These are phyloP conservation scores for Perca schrenkii DNA, from an alignment of 2,113 vertebrate genomes.

Conservation along the genomic window DNA sequence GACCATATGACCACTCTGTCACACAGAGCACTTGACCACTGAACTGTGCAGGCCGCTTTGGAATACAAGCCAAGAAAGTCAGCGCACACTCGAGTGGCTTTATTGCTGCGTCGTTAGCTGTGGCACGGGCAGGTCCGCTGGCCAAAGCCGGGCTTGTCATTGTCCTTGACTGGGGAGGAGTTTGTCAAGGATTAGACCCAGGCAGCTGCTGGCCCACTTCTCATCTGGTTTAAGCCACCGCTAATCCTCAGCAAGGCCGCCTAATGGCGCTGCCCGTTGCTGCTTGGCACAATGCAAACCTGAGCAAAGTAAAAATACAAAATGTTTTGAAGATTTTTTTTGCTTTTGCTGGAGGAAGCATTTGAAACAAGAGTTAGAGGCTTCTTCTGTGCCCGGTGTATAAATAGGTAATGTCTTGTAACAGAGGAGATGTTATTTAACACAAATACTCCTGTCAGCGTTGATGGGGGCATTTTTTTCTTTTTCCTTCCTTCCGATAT, in stretches of 20 bases:
- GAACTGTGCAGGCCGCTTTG: conserved; percentile 43
- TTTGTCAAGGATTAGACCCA: conserved; percentile 70
- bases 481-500: conserved; percentile 15
- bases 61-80: conserved; percentile 48
- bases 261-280: conserved; percentile 22
- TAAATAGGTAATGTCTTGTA: conserved; percentile 67
- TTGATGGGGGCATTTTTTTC: conserved; percentile 8
- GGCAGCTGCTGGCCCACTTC: conserved; percentile 58
- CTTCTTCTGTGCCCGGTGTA: conserved; percentile 43
- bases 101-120: conserved; percentile 40
- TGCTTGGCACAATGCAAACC: conserved; percentile 33
- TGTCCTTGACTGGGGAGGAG: conserved; percentile 73
- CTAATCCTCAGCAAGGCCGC: conserved; percentile 67
- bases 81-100: conserved; percentile 52
- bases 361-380: conserved; percentile 37
- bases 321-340: conserved; percentile 5
- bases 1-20: conserved; percentile 11
- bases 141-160: conserved; percentile 63
- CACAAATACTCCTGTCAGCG: conserved; percentile 66
- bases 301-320: conserved; percentile 6
- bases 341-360: conserved; percentile 23
- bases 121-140: conserved; percentile 28
- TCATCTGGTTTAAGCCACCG: conserved; percentile 50
- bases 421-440: conserved; percentile 59
- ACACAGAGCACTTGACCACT: conserved; percentile 30